A percentile compares a stretch with the other conserved stretches of the same genome.
Conservation (phyloP, 2,888 invertebrate genomes). For the Nomada fabriciana region DNA sequence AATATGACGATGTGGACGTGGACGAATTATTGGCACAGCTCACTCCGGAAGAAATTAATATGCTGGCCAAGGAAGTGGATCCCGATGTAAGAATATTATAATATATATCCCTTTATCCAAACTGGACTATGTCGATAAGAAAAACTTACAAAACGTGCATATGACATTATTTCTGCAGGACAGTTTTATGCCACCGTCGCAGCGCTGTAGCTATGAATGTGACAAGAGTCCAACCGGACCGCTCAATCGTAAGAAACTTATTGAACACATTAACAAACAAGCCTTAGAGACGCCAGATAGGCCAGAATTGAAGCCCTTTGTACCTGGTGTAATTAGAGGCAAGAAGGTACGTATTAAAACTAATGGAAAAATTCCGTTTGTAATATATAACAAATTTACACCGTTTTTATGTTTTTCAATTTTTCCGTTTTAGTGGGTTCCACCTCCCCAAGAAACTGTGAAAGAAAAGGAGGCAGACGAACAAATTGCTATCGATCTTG, state of each 20-base stretch:
- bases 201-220: conserved; percentile 98
- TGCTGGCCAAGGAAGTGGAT: conserved; percentile 99
- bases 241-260: conserved; percentile 96
- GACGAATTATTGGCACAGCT: conserved; percentile 97
- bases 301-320: conserved; percentile 97
- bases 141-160: background rate
- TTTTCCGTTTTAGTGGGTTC: conserved; percentile 89
- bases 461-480: conserved; percentile 94
- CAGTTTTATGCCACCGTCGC: conserved; percentile 97
- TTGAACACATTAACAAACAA: conserved; percentile 98
- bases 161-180: conserved; percentile 87
- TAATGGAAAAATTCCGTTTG: background rate
- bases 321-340: conserved; percentile 95
- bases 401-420: conserved; percentile 10
- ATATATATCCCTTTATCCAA: background rate
- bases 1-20: conserved; percentile 97
- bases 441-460: conserved; percentile 89
- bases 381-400: background rate
- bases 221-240: conserved; percentile 98
- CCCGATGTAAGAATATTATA: conserved; percentile 93
- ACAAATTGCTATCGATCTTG: conserved; percentile 96
- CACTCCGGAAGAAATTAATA: conserved; percentile 97
- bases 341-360: conserved; percentile 89
- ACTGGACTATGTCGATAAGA: background rate
- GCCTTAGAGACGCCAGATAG: conserved; percentile 99